Conservation (phyloP, 2,888 invertebrate genomes). For the Nemotelus pantherinus region DNA sequence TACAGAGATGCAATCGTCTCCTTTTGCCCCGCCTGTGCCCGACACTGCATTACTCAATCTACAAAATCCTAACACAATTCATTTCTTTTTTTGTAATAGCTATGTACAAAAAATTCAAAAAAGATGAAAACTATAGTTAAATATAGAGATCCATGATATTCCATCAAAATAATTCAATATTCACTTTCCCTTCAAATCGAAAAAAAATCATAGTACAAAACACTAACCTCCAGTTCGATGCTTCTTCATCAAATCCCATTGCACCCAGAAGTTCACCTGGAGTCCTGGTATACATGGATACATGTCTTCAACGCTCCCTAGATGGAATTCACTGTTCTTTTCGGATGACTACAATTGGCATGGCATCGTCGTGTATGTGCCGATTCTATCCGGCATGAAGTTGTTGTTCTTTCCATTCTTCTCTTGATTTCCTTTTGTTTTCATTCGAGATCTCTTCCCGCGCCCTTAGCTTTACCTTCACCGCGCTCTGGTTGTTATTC, state of each 20-base stretch:
- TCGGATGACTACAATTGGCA: slow-evolving; percentile 41
- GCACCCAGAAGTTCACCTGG: not conserved
- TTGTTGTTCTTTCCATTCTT: slow-evolving; percentile 21
- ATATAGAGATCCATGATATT: too few species aligned
- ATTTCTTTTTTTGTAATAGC: too few species aligned
- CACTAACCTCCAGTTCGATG: not conserved
- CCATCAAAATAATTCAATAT: too few species aligned
- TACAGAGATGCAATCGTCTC: too few species aligned
- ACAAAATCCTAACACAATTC: too few species aligned
- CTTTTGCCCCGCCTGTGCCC: too few species aligned
- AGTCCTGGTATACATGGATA: slow-evolving; percentile 12
- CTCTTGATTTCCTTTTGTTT: slow-evolving; percentile 24
- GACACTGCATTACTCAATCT: too few species aligned
- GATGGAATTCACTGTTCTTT: slow-evolving; percentile 48
- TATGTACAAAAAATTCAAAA: too few species aligned
- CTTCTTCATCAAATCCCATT: not conserved
- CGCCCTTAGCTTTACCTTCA: slow-evolving; percentile 45
- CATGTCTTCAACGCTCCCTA: slow-evolving; percentile 44
- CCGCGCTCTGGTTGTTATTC: slow-evolving; percentile 47
- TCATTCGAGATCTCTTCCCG: slow-evolving; percentile 33
- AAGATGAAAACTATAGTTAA: too few species aligned
- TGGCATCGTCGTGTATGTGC: slow-evolving; percentile 12
- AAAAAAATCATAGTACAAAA: not conserved
- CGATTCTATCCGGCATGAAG: not conserved
- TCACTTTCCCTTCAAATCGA: not conserved